A percentile compares a stretch with the other conserved stretches of the same genome.
phyloP scores from a whole-genome alignment of 2,888 invertebrate species.

The Clepsis dumicolana region DNA sequence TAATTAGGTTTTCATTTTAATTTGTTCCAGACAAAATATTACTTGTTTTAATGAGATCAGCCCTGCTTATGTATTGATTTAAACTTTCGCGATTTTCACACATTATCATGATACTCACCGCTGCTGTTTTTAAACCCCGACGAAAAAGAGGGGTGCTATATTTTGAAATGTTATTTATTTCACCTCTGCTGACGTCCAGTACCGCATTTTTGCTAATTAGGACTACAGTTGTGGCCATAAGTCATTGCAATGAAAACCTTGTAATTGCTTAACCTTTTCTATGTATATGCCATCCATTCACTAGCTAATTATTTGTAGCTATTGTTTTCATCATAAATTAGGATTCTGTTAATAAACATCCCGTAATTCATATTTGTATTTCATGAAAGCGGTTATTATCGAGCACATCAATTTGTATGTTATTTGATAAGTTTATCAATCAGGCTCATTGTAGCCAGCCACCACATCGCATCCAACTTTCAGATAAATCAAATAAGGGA shows the following conservation, averaged over 20 bases:
- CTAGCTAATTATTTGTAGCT: not conserved
- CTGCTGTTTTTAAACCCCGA: no score
- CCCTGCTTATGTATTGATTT: not conserved
- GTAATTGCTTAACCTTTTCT: not conserved
- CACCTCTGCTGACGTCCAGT: no score
- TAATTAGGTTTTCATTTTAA: not conserved
- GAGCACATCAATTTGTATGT: not conserved
- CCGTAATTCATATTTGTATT: not conserved
- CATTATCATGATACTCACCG: no score
- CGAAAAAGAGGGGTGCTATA: no score
- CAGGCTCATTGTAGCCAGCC: not conserved
- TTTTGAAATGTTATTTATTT: no score
- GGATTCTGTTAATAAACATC: not conserved
- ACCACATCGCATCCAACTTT: not conserved
- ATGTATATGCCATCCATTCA: not conserved
- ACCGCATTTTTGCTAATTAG: no score
- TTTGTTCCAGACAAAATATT: not conserved
- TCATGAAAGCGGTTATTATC: not conserved
- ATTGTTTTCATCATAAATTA: not conserved
- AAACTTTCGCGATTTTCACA: no score
- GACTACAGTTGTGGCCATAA: no score
- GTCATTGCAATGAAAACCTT: no score
- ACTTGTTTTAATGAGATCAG: not conserved
- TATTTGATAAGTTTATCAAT: not conserved
- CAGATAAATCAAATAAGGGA: not conserved